A percentile compares a stretch with the other conserved stretches of the same genome.
phyloP scores from a whole-genome alignment of 2,888 invertebrate species.

The Pilophorus perplexus region DNA sequence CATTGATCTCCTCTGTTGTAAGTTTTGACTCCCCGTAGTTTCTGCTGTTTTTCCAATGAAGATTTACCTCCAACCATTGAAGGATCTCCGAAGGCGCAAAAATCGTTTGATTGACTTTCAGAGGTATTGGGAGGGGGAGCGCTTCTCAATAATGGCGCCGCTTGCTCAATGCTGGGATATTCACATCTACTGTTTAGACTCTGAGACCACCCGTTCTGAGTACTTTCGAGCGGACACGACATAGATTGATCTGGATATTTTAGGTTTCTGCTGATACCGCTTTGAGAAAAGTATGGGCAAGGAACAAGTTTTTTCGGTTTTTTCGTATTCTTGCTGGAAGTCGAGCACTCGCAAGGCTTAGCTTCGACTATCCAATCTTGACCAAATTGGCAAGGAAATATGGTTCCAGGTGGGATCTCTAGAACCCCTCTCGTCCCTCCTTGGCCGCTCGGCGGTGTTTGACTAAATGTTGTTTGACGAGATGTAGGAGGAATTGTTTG shows the following conservation, averaged over 20 bases:
- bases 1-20: neutral
- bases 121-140: neutral
- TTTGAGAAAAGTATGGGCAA: neutral
- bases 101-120: neutral
- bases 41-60: neutral
- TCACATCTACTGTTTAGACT: neutral
- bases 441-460: slow-evolving; percentile 1
- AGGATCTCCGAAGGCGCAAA: neutral
- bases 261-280: neutral
- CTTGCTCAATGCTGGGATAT: slow-evolving; percentile 25
- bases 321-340: neutral
- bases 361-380: slow-evolving; percentile 12
- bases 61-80: neutral
- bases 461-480: too few species aligned
- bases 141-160: slow-evolving; percentile 2
- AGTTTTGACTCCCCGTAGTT: too few species aligned
- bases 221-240: neutral
- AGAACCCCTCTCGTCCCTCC: slow-evolving; percentile 16
- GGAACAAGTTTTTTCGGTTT: neutral
- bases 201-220: neutral
- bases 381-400: slow-evolving; percentile 33
- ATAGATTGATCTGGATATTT: neutral
- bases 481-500: slow-evolving; percentile 8
- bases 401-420: slow-evolving; percentile 29
- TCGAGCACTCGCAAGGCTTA: neutral